Conservation (phyloP, 1,140 invertebrate species). For the Drosophila rhopaloa region DNA sequence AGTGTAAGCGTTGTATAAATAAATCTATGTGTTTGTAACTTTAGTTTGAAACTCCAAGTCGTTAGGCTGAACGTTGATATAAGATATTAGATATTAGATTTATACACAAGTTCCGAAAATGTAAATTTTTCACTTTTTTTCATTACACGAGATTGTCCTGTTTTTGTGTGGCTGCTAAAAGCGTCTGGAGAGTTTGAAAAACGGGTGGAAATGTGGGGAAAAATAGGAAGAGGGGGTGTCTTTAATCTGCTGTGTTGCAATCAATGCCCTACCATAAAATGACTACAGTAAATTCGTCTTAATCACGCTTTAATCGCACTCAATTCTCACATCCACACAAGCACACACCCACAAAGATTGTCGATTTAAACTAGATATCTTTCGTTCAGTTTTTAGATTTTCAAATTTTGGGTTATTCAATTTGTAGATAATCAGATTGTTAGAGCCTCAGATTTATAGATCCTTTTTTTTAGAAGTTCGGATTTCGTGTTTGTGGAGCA, state of each 20-base stretch:
- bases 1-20: conserved; percentile 51
- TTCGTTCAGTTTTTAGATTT: too few species aligned
- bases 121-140: conserved; percentile 51
- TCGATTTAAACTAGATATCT: conserved; percentile 54
- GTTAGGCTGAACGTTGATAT: conserved; percentile 43
- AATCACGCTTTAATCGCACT: conserved; percentile 73
- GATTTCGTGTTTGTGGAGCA: conserved; percentile 34
- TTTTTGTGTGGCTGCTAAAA: conserved; percentile 56
- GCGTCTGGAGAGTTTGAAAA: conserved; percentile 7
- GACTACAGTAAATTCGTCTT: conserved; percentile 82
- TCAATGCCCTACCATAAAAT: conserved; percentile 49
- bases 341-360: conserved; percentile 66
- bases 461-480: conserved; percentile 15
- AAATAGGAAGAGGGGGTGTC: conserved; percentile 16
- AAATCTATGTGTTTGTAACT: conserved; percentile 42
- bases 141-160: conserved; percentile 75
- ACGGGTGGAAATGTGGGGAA: background rate
- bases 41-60: conserved; percentile 76
- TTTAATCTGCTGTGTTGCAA: conserved; percentile 41
- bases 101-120: conserved; percentile 52
- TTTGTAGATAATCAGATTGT: background rate
- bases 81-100: conserved; percentile 40
- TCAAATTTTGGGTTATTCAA: background rate
- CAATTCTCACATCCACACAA: conserved; percentile 26
- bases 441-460: background rate